Evolutionary conservation across 2,113 vertebrate genomes (phyloP).

Genomic region (Felis chaus): DNA sequence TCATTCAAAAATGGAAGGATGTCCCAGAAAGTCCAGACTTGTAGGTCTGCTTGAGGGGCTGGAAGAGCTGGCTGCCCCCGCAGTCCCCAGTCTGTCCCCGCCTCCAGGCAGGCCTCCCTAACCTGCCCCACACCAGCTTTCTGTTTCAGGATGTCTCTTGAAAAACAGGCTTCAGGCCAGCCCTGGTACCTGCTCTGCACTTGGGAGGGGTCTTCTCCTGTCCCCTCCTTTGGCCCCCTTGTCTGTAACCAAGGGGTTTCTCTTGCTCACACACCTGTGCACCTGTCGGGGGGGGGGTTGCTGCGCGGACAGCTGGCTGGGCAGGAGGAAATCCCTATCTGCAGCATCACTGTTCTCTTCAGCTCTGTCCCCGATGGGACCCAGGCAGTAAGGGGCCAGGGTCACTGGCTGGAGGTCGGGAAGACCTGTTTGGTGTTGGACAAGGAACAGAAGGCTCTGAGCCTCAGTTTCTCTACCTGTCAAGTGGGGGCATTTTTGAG

Average conservation of each 20-base stretch:
- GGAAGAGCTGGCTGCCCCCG: not conserved
- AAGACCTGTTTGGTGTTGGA: not conserved
- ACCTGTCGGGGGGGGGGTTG: fast-evolving
- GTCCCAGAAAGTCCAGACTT: not conserved
- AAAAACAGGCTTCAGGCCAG: not conserved
- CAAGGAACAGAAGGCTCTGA: not conserved
- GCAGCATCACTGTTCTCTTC: fast-evolving
- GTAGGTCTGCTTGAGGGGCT: not conserved
- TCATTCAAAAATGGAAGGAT: not conserved
- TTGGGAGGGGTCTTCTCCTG: not conserved
- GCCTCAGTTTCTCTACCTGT: not conserved
- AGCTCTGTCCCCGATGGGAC: fast-evolving
- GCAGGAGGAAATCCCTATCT: not conserved
- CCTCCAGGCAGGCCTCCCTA: not conserved
- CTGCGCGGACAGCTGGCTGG: fast-evolving
- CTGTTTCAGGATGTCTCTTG: not conserved
- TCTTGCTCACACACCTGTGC: not conserved
- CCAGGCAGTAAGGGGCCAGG: fast-evolving
- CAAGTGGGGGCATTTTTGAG: not conserved
- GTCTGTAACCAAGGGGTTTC: not conserved
- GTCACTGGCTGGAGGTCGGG: not conserved
- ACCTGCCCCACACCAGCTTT: not conserved
- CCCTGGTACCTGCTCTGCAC: fast-evolving
- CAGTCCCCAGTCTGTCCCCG: not conserved
- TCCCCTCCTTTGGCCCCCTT: no score